A percentile compares a stretch with the other conserved stretches of the same genome.
Evolutionary conservation across 2,888 invertebrate genomes (phyloP).

Genomic region (Epirrhoe tristata): DNA sequence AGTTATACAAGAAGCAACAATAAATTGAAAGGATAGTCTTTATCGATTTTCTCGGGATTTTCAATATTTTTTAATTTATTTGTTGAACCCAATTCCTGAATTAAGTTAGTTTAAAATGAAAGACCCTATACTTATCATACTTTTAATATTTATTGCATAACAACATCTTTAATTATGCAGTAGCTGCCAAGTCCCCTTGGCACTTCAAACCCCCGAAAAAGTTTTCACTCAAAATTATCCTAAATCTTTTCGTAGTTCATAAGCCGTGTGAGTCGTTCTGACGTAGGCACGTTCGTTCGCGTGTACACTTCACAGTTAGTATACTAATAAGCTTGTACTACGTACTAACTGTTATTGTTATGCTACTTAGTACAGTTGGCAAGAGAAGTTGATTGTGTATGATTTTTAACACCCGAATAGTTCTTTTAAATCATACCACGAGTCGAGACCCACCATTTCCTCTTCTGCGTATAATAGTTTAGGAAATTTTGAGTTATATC

Average conservation of each 20-base stretch:
- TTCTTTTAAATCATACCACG: too few relatives aligned
- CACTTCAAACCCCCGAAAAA: constrained; percentile 7
- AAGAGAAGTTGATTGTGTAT: not conserved
- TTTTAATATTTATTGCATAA: not conserved
- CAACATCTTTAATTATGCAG: not conserved
- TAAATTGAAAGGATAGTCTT: too few relatives aligned
- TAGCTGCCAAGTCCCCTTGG: constrained; percentile 3
- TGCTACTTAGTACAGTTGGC: not conserved
- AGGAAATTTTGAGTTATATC: too few relatives aligned
- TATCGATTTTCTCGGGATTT: too few relatives aligned
- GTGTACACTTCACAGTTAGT: constrained; percentile 10
- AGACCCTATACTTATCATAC: not conserved
- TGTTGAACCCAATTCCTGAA: too few relatives aligned
- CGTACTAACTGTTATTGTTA: constrained; percentile 10
- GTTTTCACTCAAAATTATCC: constrained; percentile 6
- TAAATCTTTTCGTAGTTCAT: constrained; percentile 4
- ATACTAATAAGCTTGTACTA: constrained; percentile 17
- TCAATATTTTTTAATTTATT: too few relatives aligned
- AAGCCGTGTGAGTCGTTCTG: constrained; percentile 18
- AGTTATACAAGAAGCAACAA: too few relatives aligned
- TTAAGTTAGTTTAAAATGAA: too few relatives aligned
- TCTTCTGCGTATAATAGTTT: too few relatives aligned
- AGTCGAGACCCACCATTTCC: too few relatives aligned
- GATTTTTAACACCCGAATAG: too few relatives aligned
- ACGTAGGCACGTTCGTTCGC: constrained; percentile 21